These are phyloP conservation scores for Brienomyrus longianalis DNA, from an alignment of 2,113 vertebrate species.

Conservation along the genomic window DNA sequence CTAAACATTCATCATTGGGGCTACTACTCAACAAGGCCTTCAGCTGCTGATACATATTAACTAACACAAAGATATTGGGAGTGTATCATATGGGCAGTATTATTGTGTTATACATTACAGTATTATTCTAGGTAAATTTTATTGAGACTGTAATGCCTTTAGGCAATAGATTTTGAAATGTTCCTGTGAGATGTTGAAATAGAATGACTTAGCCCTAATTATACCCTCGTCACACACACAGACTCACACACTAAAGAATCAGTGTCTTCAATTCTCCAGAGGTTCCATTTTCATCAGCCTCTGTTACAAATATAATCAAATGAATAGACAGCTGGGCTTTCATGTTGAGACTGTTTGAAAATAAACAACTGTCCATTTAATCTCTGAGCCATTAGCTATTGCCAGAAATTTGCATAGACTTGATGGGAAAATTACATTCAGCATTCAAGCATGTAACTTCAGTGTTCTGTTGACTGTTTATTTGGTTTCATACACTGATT, in stretches of 20 bases:
- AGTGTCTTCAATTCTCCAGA: neutral
- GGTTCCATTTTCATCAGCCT: neutral
- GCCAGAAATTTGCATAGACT: neutral
- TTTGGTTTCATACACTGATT: neutral
- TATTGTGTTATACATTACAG: neutral
- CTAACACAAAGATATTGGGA: neutral
- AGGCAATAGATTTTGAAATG: neutral
- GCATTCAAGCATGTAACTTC: neutral
- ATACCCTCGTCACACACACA: neutral
- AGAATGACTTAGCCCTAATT: neutral
- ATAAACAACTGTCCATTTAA: constrained; percentile 7
- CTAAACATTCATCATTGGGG: neutral
- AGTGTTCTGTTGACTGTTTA: neutral
- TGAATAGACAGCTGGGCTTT: constrained; percentile 11
- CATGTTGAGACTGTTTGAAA: constrained; percentile 2
- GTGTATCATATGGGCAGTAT: neutral
- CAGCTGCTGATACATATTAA: neutral
- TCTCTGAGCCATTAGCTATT: constrained; percentile 7
- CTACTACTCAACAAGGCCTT: neutral
- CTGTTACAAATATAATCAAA: neutral
- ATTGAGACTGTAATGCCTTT: neutral
- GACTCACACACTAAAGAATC: neutral
- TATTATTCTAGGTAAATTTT: neutral
- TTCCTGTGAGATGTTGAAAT: neutral
- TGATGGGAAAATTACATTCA: neutral